Evolutionary conservation across 2,113 vertebrate genomes (phyloP), one percentile per base, ranked within the genome.

Genomic region (Misgurnus anguillicaudatus): DNA sequence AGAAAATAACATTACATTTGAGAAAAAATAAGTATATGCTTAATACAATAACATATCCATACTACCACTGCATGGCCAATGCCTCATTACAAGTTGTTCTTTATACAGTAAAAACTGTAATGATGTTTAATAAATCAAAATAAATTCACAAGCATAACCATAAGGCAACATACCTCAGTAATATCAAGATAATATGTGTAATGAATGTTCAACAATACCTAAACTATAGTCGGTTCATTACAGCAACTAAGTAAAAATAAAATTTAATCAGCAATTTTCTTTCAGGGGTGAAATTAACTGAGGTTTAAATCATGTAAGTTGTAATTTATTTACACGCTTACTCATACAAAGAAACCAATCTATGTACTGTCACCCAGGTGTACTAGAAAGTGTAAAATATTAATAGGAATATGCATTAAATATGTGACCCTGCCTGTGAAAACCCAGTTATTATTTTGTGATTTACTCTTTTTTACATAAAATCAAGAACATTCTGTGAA

Each of bases 151-250:
- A 42, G 53, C 70, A 60, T 60, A 73, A 73, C 42, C 36, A 36
- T 73, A 7, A 73, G 11, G 70, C 51, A 57, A 73, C 70, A 42
- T 10, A 41, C 55, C 11, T 60, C n/a, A 21, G 17, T n/a, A 1
- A 73, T 60, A 73, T 58, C 70, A 42, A 73, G 42, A 60, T 73
- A 58, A 58, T 57, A 24, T 53, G 51, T 69, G 36, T 53, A 53
- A 53, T 70, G 48, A 70, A 55, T 70, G 68, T 70, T 39, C 68
- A 70, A 70, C 66, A 51, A 51, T 69, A 69, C 45, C 45, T 24
- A n/a, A 69, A 51, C 67, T 69, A 69, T 69, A 70, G 48, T 55
- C 24, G 3, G 47, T 11, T 48, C 47, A 11, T 0, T 48, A 48
- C 9, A 48, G 47, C 1, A 21, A 38, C 47, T 19, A 55, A 70